A percentile compares a stretch with the other conserved stretches of the same genome.
Evolutionary conservation across 2,113 vertebrate genomes (phyloP).

Genomic region (Myotis lucifugus): DNA sequence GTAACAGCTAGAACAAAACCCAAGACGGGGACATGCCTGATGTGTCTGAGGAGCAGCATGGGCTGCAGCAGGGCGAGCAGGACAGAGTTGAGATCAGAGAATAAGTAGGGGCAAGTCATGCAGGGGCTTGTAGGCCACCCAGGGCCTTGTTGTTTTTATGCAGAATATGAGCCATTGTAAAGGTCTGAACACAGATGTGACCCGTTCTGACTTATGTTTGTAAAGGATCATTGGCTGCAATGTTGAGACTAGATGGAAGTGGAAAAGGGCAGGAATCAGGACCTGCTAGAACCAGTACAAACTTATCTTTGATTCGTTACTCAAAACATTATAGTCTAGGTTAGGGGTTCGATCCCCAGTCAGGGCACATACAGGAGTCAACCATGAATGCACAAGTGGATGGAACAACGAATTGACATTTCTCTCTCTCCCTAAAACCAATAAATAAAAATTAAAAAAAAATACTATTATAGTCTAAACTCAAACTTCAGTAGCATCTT

Average conservation of each 20-base stretch:
- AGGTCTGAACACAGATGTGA: neutral
- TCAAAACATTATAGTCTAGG: neutral
- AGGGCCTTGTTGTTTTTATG: neutral
- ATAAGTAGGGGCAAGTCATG: fast-evolving
- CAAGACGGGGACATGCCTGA: neutral
- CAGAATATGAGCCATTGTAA: neutral
- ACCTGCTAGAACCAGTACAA: neutral
- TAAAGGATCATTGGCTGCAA: neutral
- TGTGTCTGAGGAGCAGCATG: neutral
- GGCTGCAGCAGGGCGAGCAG: neutral
- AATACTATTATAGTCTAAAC: neutral
- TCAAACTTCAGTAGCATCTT: neutral
- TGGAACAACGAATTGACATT: too few species aligned
- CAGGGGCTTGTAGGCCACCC: neutral
- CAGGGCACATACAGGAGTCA: too few species aligned
- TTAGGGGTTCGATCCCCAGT: too few species aligned
- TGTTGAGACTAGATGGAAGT: neutral
- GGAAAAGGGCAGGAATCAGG: neutral
- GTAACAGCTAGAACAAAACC: neutral
- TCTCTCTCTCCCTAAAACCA: too few species aligned
- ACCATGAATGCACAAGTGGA: too few species aligned
- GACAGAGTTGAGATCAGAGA: too few species aligned
- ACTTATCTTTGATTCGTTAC: neutral
- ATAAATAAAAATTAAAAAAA: too few species aligned
- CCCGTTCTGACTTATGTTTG: neutral